Evolutionary conservation across 2,113 vertebrate genomes (phyloP).

Genomic region (Anarrhichthys ocellatus): DNA sequence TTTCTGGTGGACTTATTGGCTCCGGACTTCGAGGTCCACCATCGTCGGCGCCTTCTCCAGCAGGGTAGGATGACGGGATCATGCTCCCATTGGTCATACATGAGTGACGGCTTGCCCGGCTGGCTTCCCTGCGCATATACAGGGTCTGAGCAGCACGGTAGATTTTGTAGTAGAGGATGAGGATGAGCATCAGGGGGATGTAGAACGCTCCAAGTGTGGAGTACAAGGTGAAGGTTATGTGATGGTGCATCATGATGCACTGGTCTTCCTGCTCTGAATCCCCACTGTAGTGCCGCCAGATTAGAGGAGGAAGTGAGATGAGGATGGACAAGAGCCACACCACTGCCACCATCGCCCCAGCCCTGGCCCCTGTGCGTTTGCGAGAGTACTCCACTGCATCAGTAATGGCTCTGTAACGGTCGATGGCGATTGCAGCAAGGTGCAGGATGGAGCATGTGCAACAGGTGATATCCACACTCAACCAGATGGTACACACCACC

Average conservation of each 20-base stretch:
- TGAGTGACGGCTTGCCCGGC: slow-evolving; percentile 87
- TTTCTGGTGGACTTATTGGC: slow-evolving; percentile 86
- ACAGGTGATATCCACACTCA: slow-evolving; percentile 95
- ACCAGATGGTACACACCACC: slow-evolving; percentile 93
- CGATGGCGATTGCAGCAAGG: slow-evolving; percentile 94
- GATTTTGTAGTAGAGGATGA: slow-evolving; percentile 99
- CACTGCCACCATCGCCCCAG: slow-evolving; percentile 92
- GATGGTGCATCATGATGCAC: slow-evolving; percentile 95
- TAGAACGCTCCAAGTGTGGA: slow-evolving; percentile 98
- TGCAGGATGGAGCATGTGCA: slow-evolving; percentile 98
- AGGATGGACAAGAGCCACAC: slow-evolving; percentile 96
- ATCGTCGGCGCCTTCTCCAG: slow-evolving; percentile 78
- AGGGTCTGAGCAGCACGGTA: slow-evolving; percentile 95
- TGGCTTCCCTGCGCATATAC: slow-evolving; percentile 91
- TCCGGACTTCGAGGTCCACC: slow-evolving; percentile 83
- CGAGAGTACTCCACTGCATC: slow-evolving; percentile 95
- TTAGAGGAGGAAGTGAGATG: slow-evolving; percentile 93
- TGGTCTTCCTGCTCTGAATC: slow-evolving; percentile 85
- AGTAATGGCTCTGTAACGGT: slow-evolving; percentile 95
- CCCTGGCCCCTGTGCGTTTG: slow-evolving; percentile 91
- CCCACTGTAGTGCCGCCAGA: slow-evolving; percentile 90
- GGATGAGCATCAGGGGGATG: slow-evolving; percentile 93
- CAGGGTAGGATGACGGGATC: slow-evolving; percentile 85
- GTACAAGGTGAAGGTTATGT: slow-evolving; percentile 93
- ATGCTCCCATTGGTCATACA: slow-evolving; percentile 90